Evolutionary conservation across 2,888 invertebrate species (phyloP), one percentile per base, ranked within the genome.

Genomic region (Acanthococcus lagerstroemiae): DNA sequence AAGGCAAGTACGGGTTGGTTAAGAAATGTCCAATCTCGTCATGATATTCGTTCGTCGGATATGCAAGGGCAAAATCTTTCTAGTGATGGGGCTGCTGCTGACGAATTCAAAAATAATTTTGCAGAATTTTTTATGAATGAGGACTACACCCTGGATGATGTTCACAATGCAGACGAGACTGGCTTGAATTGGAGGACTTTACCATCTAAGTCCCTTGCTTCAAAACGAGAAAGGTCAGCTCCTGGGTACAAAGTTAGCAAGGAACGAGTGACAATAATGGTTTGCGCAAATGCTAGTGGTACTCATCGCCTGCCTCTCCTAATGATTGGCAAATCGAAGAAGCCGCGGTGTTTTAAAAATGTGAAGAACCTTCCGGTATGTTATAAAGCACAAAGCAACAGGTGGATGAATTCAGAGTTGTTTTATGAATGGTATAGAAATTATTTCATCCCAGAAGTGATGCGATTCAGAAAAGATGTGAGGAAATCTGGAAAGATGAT

Each of bases 151-250:
- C 65, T 55, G 19, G 27, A 66, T 30, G 70, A 72, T 68, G 67
- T 73, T 54, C 72, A 70, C 65, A 72, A 72, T 56, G 70, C 70
- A 19, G 72, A 72, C 60, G 71, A 72, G 67, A 72, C 71, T 15
- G 71, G 71, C 21, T 68, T 73, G 57, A 71, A 71, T 61, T 72
- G 69, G 55, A 72, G 70, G 70, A 69, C 68, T 56, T 67, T 72
- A 44, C 72, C 71, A 27, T 68, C 66, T 66, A 69, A 69, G 65
- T 72, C 70, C 50, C 67, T 70, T 30, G 70, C 70, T 66, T 68
- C 67, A 46, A 67, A 68, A 67, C 63, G 68, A 24, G 67, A 72
- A 68, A 69, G 37, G 63, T 61, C 57, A 66, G 72, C 70, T 55
- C 67, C 67, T 21, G 72, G 71, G 12, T 68, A 70, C 48, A 73